These are phyloP conservation scores for Drosophila tristis DNA, from an alignment of 1,140 invertebrate species.

Conservation along the genomic window DNA sequence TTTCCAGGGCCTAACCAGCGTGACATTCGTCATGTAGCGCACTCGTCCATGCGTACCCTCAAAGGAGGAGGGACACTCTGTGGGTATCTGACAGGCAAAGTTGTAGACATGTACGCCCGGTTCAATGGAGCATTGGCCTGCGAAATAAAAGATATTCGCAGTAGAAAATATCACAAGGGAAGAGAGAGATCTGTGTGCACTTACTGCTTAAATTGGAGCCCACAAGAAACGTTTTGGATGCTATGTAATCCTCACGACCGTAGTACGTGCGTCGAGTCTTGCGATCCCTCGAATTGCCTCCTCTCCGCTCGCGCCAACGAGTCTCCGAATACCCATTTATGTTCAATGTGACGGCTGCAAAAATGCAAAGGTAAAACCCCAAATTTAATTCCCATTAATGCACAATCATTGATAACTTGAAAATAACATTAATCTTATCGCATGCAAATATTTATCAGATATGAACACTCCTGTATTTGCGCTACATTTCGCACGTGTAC, in stretches of 20 bases:
- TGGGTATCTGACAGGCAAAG: slow-evolving; percentile 86
- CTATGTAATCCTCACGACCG: slow-evolving; percentile 77
- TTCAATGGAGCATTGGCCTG: slow-evolving; percentile 62
- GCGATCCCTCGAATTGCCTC: neutral
- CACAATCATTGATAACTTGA: slow-evolving; percentile 49
- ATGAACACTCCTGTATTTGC: slow-evolving; percentile 11
- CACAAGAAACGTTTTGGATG: slow-evolving; percentile 67
- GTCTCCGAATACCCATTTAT: slow-evolving; percentile 73
- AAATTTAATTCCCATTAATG: slow-evolving; percentile 27
- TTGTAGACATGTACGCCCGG: slow-evolving; percentile 86
- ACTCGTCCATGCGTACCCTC: slow-evolving; percentile 89
- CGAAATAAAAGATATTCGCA: slow-evolving; percentile 1
- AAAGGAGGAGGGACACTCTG: slow-evolving; percentile 88
- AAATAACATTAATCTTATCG: slow-evolving; percentile 56
- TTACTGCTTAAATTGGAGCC: slow-evolving; percentile 65
- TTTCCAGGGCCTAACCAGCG: slow-evolving; percentile 90
- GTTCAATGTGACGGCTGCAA: slow-evolving; percentile 59
- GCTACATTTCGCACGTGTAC: slow-evolving; percentile 38
- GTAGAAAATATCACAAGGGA: slow-evolving; percentile 85
- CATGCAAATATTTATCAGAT: slow-evolving; percentile 29
- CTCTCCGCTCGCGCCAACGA: slow-evolving; percentile 51
- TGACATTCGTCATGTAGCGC: slow-evolving; percentile 88
- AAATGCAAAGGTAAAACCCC: slow-evolving; percentile 9
- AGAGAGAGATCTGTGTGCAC: slow-evolving; percentile 73
- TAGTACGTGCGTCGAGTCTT: slow-evolving; percentile 26